These are phyloP conservation scores for Tenthredo livida DNA, from an alignment of 2,888 invertebrate genomes.

Conservation along the genomic window DNA sequence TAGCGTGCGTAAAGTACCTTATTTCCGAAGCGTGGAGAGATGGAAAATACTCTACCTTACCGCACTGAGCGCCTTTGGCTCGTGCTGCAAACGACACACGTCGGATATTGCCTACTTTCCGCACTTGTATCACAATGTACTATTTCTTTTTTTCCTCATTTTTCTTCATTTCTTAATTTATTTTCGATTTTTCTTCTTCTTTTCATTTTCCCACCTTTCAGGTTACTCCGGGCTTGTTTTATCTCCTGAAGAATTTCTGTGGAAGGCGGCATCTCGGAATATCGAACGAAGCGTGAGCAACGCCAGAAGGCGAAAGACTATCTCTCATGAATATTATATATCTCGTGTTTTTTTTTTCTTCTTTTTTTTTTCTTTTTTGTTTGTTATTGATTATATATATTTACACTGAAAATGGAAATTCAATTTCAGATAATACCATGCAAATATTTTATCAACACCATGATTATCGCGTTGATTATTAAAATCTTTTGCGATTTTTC, in stretches of 20 bases:
- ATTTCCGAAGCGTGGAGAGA: too few species aligned
- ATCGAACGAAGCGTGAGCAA: neutral
- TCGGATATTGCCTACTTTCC: too few species aligned
- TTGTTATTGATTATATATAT: neutral
- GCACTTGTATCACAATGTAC: too few species aligned
- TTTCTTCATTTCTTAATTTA: neutral
- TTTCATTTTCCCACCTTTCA: neutral
- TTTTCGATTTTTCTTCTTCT: neutral
- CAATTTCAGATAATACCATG: neutral
- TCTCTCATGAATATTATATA: constrained; percentile 2
- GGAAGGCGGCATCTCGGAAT: neutral
- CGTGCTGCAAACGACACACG: too few species aligned
- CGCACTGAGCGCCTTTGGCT: too few species aligned
- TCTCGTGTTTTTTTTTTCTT: neutral
- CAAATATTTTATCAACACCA: neutral
- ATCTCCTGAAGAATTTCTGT: neutral
- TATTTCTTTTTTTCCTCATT: neutral
- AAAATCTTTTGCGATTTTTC: neutral
- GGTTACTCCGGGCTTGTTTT: neutral
- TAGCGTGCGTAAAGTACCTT: too few species aligned
- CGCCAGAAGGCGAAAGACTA: neutral
- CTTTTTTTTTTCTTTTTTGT: neutral
- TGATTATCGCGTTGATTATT: neutral
- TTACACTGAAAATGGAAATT: neutral
- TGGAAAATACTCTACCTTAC: too few species aligned